Percentiles rank a stretch among this genome's conserved stretches.
Evolutionary conservation across 2,113 vertebrate species (phyloP).

Genomic region (Phyllostomus discolor): DNA sequence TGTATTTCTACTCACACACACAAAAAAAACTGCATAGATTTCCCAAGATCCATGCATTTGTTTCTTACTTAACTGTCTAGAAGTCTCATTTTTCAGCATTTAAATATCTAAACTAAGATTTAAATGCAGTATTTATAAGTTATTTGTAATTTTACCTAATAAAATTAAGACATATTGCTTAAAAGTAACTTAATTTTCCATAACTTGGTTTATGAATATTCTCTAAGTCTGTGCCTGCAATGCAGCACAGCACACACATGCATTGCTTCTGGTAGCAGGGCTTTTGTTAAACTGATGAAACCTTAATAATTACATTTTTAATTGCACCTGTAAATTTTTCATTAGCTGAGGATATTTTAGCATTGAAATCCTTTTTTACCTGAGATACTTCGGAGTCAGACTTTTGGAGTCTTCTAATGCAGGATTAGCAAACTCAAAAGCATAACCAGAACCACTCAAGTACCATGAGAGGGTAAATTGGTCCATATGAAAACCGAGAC

Average conservation of each 20-base stretch:
- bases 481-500: background rate
- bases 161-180: background rate
- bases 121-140: background rate
- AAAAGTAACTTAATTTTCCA: slow-evolving; percentile 8
- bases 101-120: background rate
- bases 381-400: background rate
- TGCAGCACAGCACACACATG: background rate
- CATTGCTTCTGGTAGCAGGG: background rate
- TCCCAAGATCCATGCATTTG: background rate
- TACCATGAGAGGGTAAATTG: background rate
- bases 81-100: background rate
- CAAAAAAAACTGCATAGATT: background rate
- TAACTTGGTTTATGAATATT: background rate
- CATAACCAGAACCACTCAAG: background rate
- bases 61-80: background rate
- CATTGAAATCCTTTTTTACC: background rate
- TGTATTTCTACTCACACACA: background rate
- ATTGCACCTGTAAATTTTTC: slow-evolving; percentile 29
- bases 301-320: slow-evolving; percentile 45
- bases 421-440: background rate
- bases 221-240: background rate
- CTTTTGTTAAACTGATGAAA: slow-evolving; percentile 33
- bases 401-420: background rate
- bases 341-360: slow-evolving; percentile 11
- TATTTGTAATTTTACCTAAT: background rate